A percentile compares a stretch with the other conserved stretches of the same genome.
Conservation (phyloP, 2,113 vertebrate species). For the Grallaria varia region DNA sequence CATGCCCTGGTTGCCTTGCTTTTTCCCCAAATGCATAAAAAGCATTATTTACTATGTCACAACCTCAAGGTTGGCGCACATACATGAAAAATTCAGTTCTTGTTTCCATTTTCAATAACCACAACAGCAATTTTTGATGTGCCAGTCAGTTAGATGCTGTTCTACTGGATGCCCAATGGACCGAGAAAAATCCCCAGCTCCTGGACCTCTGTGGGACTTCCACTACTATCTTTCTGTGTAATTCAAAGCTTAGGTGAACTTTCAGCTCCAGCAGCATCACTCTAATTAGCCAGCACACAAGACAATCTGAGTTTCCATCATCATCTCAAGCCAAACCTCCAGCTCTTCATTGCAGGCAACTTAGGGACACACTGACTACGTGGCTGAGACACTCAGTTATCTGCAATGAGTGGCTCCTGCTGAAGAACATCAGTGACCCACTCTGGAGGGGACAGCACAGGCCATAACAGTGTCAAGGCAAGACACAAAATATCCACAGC, state of each 20-base stretch:
- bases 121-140: background rate
- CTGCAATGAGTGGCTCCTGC: rapidly evolving
- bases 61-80: background rate
- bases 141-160: background rate
- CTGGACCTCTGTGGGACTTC: background rate
- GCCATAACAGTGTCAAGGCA: rapidly evolving
- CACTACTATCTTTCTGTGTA: background rate
- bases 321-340: background rate
- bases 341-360: rapidly evolving
- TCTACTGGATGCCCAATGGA: background rate
- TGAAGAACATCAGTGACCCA: background rate
- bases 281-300: background rate
- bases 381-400: rapidly evolving
- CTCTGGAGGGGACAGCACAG: background rate
- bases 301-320: background rate
- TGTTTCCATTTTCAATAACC: background rate
- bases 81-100: background rate
- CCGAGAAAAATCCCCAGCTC: background rate
- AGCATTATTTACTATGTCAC: background rate
- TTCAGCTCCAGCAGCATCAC: background rate
- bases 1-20: rapidly evolving
- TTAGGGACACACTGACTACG: rapidly evolving
- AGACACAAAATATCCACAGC: rapidly evolving
- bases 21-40: background rate
- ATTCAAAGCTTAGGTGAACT: background rate